phyloP scores from a whole-genome alignment of 1,140 invertebrate species.

The Lordiphosa stackelbergi region DNA sequence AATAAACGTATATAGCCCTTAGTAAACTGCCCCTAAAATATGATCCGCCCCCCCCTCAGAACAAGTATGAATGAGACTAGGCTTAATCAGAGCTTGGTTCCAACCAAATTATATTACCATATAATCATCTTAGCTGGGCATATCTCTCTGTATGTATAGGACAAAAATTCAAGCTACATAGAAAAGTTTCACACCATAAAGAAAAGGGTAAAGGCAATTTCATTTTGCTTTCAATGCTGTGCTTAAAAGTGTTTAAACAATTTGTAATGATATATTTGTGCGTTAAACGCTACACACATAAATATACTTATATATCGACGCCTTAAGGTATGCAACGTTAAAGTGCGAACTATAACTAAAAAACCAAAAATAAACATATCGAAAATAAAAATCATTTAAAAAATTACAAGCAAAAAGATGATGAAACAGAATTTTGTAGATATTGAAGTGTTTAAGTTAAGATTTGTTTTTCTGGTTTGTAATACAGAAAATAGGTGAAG shows the following conservation, averaged over 20 bases:
- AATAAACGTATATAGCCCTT: constrained; percentile 36
- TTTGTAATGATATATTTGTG: constrained; percentile 37
- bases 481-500: no score
- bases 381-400: constrained; percentile 54
- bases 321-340: constrained; percentile 54
- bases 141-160: constrained; percentile 37
- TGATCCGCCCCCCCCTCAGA: constrained; percentile 57
- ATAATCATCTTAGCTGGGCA: constrained; percentile 22
- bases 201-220: constrained; percentile 49
- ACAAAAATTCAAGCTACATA: constrained; percentile 1
- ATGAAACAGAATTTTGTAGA: no score
- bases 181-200: constrained; percentile 11
- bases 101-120: not conserved
- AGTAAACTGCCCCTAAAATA: constrained; percentile 54
- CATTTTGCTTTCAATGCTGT: constrained; percentile 57
- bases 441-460: no score
- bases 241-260: constrained; percentile 27
- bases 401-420: constrained; percentile 3
- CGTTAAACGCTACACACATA: constrained; percentile 52
- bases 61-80: constrained; percentile 20
- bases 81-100: constrained; percentile 26
- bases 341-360: constrained; percentile 34
- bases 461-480: no score
- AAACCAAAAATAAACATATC: constrained; percentile 51
- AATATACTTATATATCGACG: constrained; percentile 28